Conservation (phyloP, 2,113 vertebrate species). For the Oostethus manadensis region DNA sequence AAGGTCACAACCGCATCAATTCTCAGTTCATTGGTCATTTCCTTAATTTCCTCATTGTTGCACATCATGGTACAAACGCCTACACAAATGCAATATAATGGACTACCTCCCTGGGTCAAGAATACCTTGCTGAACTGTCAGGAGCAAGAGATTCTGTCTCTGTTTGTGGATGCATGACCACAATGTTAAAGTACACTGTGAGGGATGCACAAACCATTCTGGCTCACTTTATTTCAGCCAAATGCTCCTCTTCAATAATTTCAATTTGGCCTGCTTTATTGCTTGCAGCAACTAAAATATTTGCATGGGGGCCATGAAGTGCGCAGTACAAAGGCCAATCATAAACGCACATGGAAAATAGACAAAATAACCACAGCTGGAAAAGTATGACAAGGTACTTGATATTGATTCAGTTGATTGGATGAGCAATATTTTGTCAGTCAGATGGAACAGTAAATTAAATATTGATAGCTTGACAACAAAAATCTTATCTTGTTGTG, state of each 20-base stretch:
- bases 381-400: neutral
- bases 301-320: neutral
- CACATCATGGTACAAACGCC: neutral
- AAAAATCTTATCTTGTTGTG: too few species aligned
- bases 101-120: neutral
- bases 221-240: neutral
- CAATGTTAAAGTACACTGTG: neutral
- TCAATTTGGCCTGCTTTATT: neutral
- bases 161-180: neutral
- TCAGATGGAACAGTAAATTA: too few species aligned
- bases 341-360: neutral
- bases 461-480: too few species aligned
- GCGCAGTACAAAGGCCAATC: constrained; percentile 1
- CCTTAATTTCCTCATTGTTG: constrained; percentile 7
- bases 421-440: neutral
- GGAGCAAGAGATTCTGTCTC: neutral
- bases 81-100: neutral
- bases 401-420: neutral
- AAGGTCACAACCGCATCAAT: constrained; percentile 4
- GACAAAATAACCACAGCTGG: neutral
- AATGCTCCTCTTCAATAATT: neutral
- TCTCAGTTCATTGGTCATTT: neutral
- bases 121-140: neutral
- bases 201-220: neutral
- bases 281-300: neutral